These are phyloP conservation scores for Megaptera novaeangliae DNA, from an alignment of 2,113 vertebrate species.

Conservation along the genomic window DNA sequence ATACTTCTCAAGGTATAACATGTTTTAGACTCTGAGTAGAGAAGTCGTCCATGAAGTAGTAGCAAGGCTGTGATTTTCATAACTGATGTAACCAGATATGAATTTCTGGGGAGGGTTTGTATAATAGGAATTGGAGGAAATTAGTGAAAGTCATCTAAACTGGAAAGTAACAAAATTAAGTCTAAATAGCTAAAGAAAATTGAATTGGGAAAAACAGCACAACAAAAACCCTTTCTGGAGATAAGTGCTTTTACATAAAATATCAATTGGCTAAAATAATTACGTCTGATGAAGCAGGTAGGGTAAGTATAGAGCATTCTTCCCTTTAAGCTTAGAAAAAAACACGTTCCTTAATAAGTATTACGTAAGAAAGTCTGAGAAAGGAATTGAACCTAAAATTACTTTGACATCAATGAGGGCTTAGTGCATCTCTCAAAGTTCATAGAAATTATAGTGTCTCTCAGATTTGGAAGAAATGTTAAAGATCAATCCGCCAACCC, in stretches of 20 bases:
- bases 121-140: not conserved
- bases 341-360: not conserved
- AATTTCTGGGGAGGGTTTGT: not conserved
- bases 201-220: not conserved
- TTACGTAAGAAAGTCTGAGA: not conserved
- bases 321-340: not conserved
- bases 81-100: not conserved
- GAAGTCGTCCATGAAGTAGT: not conserved
- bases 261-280: not conserved
- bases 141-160: not conserved
- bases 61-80: not conserved
- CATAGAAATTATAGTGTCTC: not conserved
- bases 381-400: slow-evolving; percentile 5
- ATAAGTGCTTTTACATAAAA: not conserved
- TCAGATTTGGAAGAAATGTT: not conserved
- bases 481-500: not conserved
- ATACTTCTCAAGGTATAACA: not conserved
- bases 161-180: not conserved
- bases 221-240: not conserved
- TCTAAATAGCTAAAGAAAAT: not conserved
- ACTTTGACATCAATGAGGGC: not conserved
- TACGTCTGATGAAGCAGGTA: not conserved
- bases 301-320: not conserved
- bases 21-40: not conserved
- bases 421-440: not conserved